Base-by-base conservation (phyloP, 92 coral and sea anemone genomes). In the Pocillopora meandrina region DNA sequence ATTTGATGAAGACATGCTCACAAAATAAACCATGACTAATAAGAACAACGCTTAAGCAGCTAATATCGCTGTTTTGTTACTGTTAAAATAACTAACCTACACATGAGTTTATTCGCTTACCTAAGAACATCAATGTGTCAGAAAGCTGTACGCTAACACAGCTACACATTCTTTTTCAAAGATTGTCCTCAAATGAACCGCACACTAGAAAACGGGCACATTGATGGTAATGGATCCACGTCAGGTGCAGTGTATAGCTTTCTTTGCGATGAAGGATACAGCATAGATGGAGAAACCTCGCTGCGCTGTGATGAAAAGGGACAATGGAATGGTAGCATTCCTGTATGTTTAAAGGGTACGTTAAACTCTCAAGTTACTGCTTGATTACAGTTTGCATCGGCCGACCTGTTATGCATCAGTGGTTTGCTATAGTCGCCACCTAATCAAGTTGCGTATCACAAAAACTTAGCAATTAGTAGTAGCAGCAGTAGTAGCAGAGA, bases 301-400 rank as follows among this genome's bases (percentile, higher is more conserved):
- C 13, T 81, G 20, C 47, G 8, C 47, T 81, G 26, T 26, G 26
- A 26, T 26, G 26, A 26, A 26, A 26, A 26, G 26, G 26, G 26
- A 26, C 26, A 71, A 19, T 81, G 85, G 85, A 81, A 81, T 65
- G 85, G 59, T 10, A 70, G 68, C 61, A n/a, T 33, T 12, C 85
- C 85, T 9, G 70, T 71, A 3, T 81, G 85, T 57, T 60, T 77
- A 19, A 71, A 70, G 71, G 85, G 85, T 81, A 71, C 52, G 35
- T 2, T 67, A 7, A 13, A 68, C 47, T 66, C 16, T n/a, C 55
- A n/a, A 19, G 0, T 12, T 42, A 42, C 49, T 42, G 4, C 49
- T 42, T 42, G 49, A 42, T 42, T 42, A 42, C 49, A 42, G 26
- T 42, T 42, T 42, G 49, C 7, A 42, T 3, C 49, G 4, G 49